phyloP scores from a whole-genome alignment of 2,888 invertebrate genomes.

The Girardia tigrina region DNA sequence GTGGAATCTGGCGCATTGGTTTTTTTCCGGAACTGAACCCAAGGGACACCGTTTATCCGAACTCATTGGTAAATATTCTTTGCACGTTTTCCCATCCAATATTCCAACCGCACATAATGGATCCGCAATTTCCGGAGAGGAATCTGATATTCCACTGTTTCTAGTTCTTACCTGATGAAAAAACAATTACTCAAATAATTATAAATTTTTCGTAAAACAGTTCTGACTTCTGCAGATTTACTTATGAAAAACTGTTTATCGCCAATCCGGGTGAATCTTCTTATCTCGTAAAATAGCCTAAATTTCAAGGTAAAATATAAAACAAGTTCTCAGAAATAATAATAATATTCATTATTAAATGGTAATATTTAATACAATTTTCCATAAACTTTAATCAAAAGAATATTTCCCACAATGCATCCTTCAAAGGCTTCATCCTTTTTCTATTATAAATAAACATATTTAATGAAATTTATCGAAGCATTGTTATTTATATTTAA shows the following conservation, averaged over 20 bases:
- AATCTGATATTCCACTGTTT: neutral
- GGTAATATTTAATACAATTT: too few species aligned
- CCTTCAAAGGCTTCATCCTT: too few species aligned
- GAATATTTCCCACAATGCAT: too few species aligned
- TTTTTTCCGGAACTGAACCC: neutral
- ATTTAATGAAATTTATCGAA: too few species aligned
- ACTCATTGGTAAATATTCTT: slow-evolving; percentile 8
- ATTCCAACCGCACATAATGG: neutral
- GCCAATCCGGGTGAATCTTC: neutral
- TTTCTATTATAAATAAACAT: too few species aligned
- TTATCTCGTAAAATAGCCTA: neutral
- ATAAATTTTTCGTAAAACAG: neutral
- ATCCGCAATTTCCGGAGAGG: neutral
- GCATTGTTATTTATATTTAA: too few species aligned
- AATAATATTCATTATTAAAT: too few species aligned
- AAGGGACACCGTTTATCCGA: neutral
- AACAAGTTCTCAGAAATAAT: too few species aligned
- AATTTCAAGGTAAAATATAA: too few species aligned
- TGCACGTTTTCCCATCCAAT: neutral
- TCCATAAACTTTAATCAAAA: too few species aligned
- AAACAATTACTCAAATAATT: neutral
- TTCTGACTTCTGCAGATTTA: neutral
- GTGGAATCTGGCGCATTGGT: neutral
- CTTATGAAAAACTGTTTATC: neutral
- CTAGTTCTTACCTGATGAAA: neutral